Evolutionary conservation across 2,797 vertebrate species (phyloP).

Genomic region (Distichodus sexfasciatus): DNA sequence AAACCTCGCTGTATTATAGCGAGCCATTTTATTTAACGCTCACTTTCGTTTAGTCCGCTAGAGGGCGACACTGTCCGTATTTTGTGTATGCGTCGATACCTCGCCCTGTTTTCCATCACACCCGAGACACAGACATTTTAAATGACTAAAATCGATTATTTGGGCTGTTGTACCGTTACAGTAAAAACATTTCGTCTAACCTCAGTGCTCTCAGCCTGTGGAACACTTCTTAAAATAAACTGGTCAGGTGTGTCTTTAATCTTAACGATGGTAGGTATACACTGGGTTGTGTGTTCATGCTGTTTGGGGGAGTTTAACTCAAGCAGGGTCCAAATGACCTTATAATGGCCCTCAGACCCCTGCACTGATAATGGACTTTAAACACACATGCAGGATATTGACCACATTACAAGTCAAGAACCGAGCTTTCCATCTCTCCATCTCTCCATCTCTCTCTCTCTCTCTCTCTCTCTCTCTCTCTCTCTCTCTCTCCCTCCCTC

Average conservation of each 20-base stretch:
- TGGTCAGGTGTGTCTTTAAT: too few species aligned
- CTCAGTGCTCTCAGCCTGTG: too few species aligned
- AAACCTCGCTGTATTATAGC: too few species aligned
- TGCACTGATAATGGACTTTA: background rate
- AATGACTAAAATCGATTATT: background rate
- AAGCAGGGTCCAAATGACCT: background rate
- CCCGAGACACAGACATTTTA: background rate
- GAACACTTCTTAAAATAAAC: too few species aligned
- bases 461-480: too few species aligned
- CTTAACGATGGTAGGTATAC: too few species aligned
- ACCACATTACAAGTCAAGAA: background rate
- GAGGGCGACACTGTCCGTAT: background rate
- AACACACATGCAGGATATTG: background rate
- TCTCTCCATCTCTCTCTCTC: too few species aligned
- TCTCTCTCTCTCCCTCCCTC: too few species aligned
- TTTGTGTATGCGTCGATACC: background rate
- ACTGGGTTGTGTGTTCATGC: too few species aligned
- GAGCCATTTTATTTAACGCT: background rate
- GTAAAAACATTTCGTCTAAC: background rate
- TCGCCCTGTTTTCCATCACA: background rate
- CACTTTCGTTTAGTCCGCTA: background rate
- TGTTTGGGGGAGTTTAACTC: too few species aligned
- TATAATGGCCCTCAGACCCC: conserved; percentile 1
- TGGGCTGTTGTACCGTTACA: background rate
- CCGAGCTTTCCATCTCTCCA: too few species aligned